Evolutionary conservation across 30 jellyfish, hydroid and myxozoan species (phyloP).

Genomic region (Aurelia sp.): DNA sequence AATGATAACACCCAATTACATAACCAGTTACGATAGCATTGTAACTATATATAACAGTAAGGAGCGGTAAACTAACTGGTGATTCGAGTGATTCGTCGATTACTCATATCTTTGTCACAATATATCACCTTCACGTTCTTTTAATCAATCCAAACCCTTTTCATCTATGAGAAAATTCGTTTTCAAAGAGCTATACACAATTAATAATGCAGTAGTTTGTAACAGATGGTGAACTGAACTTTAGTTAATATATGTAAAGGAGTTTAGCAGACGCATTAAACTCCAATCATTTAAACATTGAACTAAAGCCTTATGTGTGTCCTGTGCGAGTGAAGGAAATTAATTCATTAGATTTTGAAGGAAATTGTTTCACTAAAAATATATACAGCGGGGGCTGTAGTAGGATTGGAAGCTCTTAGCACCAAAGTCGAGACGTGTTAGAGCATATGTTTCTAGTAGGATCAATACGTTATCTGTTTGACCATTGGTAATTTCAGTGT

Average conservation of each 20-base stretch:
- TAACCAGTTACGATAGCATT: neutral
- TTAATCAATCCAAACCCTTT: constrained; percentile 9
- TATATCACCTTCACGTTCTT: neutral
- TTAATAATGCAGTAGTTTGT: constrained; percentile 43
- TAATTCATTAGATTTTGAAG: no score
- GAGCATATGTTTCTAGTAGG: constrained; percentile 38
- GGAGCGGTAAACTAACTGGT: no score
- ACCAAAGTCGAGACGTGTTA: neutral
- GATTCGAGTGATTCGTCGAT: neutral
- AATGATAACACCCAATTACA: neutral
- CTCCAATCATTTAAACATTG: no score
- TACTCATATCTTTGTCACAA: neutral
- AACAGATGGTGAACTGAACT: constrained; percentile 54
- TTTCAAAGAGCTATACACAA: constrained; percentile 15
- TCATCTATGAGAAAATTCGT: constrained; percentile 56
- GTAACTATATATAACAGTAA: no score
- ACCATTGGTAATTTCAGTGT: constrained; percentile 20
- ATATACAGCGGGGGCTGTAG: no score
- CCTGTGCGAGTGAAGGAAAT: no score
- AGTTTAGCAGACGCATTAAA: no score
- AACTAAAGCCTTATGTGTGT: no score
- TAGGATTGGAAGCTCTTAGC: neutral
- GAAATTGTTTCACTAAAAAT: no score
- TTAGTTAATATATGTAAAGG: constrained; percentile 15
- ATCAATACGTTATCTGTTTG: constrained; percentile 23